These are phyloP conservation scores for Coreoperca whiteheadi DNA, from an alignment of 2,113 vertebrate genomes.

Conservation along the genomic window DNA sequence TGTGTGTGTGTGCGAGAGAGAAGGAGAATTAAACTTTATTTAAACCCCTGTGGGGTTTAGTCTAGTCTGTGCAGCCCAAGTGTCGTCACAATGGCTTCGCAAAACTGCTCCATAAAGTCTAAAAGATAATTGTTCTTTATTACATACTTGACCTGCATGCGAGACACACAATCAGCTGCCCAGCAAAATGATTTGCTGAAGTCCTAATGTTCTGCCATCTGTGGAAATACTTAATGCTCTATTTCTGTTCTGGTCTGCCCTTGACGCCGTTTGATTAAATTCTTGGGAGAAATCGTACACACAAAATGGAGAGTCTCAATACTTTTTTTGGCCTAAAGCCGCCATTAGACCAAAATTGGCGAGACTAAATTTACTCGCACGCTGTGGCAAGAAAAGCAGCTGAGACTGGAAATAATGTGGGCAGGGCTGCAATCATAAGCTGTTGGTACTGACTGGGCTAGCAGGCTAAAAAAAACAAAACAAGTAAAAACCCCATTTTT, in stretches of 20 bases:
- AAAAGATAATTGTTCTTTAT: conserved; percentile 62
- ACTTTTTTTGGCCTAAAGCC: conserved; percentile 51
- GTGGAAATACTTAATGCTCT: conserved; percentile 64
- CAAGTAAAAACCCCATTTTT: neutral
- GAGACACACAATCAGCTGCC: conserved; percentile 39
- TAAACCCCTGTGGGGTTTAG: conserved; percentile 30
- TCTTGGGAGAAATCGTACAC: conserved; percentile 30
- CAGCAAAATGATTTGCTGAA: conserved; percentile 31
- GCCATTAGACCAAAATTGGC: conserved; percentile 31
- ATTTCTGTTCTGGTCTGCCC: conserved; percentile 53
- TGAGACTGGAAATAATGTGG: conserved; percentile 36
- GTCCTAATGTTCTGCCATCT: conserved; percentile 65
- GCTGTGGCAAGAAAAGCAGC: conserved; percentile 29
- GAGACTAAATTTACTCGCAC: conserved; percentile 10
- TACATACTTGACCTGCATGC: conserved; percentile 45
- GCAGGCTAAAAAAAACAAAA: conserved; percentile 26
- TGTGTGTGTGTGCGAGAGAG: conserved; percentile 20
- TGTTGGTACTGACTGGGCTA: conserved; percentile 1
- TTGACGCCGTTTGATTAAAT: conserved; percentile 52
- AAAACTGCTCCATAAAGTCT: conserved; percentile 48
- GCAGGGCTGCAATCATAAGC: conserved; percentile 13
- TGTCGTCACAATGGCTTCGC: conserved; percentile 33
- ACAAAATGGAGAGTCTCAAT: conserved; percentile 39
- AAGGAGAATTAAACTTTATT: conserved; percentile 52
- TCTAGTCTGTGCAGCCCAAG: conserved; percentile 31